phyloP scores from a whole-genome alignment of 1,140 invertebrate species.

The Xylocopa sonorina region DNA sequence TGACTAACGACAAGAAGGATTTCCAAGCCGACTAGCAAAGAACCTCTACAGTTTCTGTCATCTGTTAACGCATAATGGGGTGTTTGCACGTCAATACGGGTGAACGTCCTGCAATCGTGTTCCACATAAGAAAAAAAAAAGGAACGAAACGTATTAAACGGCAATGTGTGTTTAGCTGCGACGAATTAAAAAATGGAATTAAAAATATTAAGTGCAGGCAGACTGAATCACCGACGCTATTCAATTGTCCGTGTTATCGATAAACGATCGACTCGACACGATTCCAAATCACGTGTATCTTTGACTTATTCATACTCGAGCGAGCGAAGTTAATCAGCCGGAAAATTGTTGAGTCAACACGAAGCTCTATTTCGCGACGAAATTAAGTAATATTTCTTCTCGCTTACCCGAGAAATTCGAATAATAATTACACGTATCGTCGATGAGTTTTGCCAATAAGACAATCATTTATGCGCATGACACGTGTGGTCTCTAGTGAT shows the following conservation, averaged over 20 bases:
- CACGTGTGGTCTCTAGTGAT: conserved; percentile 16
- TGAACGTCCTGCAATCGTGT: conserved; percentile 24
- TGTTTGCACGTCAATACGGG: conserved; percentile 27
- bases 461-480: too few species aligned
- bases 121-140: background rate
- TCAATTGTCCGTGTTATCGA: conserved; percentile 13
- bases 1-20: background rate
- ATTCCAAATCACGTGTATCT: background rate
- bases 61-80: conserved; percentile 29
- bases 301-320: background rate
- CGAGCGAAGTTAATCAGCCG: background rate
- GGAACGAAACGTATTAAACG: background rate
- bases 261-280: too few species aligned
- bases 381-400: too few species aligned
- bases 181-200: background rate
- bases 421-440: background rate
- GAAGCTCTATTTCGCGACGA: background rate
- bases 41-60: background rate
- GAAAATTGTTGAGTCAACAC: background rate
- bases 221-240: background rate
- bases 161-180: background rate
- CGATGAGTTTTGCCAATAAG: background rate
- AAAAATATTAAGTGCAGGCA: background rate
- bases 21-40: background rate
- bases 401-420: too few species aligned